Conservation (phyloP, 2,797 vertebrate genomes). For the Melanogrammus aeglefinus region DNA sequence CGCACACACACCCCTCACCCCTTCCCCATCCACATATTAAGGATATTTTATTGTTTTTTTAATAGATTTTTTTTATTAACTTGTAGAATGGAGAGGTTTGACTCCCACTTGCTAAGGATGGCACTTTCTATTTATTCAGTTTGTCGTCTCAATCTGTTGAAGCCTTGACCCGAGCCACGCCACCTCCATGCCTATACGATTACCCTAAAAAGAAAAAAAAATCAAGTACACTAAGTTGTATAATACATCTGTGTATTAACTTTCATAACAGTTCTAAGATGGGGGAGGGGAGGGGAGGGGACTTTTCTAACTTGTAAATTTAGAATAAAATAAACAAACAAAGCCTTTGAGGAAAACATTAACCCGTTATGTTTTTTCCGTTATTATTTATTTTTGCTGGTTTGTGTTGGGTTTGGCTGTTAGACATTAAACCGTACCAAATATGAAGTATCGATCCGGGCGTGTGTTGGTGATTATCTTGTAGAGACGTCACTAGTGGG, state of each 20-base stretch:
- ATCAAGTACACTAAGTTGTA: conserved; percentile 73
- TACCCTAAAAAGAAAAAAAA: conserved; percentile 66
- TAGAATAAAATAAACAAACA: conserved; percentile 88
- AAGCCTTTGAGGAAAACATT: conserved; percentile 89
- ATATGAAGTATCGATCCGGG: not conserved
- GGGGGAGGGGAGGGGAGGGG: conserved; percentile 56
- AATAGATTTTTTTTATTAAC: conserved; percentile 50
- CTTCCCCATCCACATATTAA: not conserved
- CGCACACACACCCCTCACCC: not conserved
- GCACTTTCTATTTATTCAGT: conserved; percentile 97
- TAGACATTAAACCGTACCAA: not conserved
- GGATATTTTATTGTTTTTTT: conserved; percentile 48
- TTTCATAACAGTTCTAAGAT: conserved; percentile 81
- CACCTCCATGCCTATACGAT: conserved; percentile 91
- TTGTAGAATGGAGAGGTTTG: conserved; percentile 45
- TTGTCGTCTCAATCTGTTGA: conserved; percentile 63
- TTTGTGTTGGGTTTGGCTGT: not conserved
- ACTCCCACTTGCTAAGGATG: conserved; percentile 75
- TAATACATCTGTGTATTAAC: conserved; percentile 84
- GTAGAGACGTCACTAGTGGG: not conserved
- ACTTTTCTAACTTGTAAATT: conserved; percentile 81
- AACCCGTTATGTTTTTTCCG: conserved; percentile 54
- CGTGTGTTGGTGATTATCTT: not conserved
- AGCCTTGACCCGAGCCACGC: conserved; percentile 86
- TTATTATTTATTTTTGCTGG: conserved; percentile 22